Percentiles rank a stretch among this genome's conserved stretches.
Evolutionary conservation across 2,888 invertebrate species (phyloP).

Genomic region (Megastigmus dorsalis): DNA sequence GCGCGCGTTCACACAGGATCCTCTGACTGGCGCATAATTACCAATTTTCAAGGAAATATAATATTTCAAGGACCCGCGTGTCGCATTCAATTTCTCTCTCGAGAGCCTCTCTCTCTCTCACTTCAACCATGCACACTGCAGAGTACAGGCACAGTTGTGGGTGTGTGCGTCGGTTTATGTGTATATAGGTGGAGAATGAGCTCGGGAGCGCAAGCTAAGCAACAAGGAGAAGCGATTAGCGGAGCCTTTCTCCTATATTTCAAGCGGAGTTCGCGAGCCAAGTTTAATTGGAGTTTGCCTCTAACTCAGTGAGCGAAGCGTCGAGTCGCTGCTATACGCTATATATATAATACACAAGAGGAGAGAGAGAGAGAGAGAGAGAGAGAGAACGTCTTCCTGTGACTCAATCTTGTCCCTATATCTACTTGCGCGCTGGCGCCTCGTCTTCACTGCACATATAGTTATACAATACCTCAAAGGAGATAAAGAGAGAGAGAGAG

Average conservation of each 20-base stretch:
- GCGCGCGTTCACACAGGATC: too few relatives aligned
- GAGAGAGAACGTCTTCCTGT: conserved; percentile 1
- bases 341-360: too few relatives aligned
- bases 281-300: conserved; percentile 44
- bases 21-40: conserved; percentile 12
- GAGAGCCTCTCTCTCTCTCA: too few relatives aligned
- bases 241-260: conserved; percentile 31
- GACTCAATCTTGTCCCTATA: conserved; percentile 37
- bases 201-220: conserved; percentile 26
- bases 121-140: too few relatives aligned
- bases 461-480: too few relatives aligned
- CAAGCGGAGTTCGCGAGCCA: conserved; percentile 29
- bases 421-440: not conserved
- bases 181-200: too few relatives aligned
- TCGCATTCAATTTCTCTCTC: conserved; percentile 24
- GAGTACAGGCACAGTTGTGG: too few relatives aligned
- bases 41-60: conserved; percentile 23
- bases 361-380: too few relatives aligned
- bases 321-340: conserved; percentile 19
- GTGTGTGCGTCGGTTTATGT: not conserved
- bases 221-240: conserved; percentile 42
- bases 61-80: conserved; percentile 12
- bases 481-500: too few relatives aligned
- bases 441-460: too few relatives aligned
- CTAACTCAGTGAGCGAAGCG: not conserved